Conservation (phyloP, 2,888 invertebrate species). For the Melanostoma mellinum region DNA sequence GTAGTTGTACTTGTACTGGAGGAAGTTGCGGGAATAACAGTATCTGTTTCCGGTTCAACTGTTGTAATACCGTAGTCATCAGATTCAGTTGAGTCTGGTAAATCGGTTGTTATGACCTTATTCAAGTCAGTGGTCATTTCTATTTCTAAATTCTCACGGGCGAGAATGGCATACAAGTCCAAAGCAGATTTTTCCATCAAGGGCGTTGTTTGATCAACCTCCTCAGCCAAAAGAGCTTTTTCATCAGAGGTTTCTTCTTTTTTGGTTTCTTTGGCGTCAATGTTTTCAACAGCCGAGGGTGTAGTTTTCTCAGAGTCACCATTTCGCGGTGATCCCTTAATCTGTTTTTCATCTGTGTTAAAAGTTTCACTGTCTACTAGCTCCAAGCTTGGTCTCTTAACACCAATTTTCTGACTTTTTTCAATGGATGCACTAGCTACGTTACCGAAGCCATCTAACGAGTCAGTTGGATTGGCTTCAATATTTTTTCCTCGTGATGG, state of each 20-base stretch:
- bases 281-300: constrained; percentile 74
- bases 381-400: constrained; percentile 89
- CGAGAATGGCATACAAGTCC: constrained; percentile 91
- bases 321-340: constrained; percentile 78
- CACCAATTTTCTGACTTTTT: constrained; percentile 79
- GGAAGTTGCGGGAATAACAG: constrained; percentile 80
- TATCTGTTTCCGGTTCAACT: constrained; percentile 82
- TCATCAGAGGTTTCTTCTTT: constrained; percentile 60
- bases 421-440: constrained; percentile 76
- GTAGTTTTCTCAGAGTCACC: constrained; percentile 78
- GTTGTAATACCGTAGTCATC: constrained; percentile 78
- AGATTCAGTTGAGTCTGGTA: constrained; percentile 79
- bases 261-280: constrained; percentile 70
- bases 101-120: constrained; percentile 77
- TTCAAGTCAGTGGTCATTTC: constrained; percentile 81
- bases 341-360: constrained; percentile 85
- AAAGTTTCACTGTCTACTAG: constrained; percentile 92
- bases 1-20: constrained; percentile 83
- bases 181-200: constrained; percentile 92
- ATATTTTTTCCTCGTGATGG: constrained; percentile 86
- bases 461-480: constrained; percentile 83
- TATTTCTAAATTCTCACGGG: constrained; percentile 85
- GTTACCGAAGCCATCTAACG: constrained; percentile 85
- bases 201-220: constrained; percentile 82
- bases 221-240: constrained; percentile 71